Evolutionary conservation across 1,140 invertebrate genomes (phyloP), one percentile per base, ranked within the genome.

Genomic region (Marisa cornuarietis): DNA sequence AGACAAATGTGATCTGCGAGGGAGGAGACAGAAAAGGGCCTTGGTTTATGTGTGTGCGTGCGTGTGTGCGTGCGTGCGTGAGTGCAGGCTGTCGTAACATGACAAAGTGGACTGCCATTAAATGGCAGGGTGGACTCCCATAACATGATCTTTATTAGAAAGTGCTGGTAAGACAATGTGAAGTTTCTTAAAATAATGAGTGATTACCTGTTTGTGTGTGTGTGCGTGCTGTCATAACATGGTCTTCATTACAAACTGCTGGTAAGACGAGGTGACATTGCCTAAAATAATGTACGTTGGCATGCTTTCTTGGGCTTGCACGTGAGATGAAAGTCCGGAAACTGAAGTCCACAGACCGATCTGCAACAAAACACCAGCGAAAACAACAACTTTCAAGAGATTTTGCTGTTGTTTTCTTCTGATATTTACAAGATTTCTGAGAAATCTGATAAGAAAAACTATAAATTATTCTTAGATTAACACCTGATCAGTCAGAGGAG

Each of bases 201-300:
- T 69, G 22, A 49, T 71, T 26, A 20, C 20, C 69, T 49, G n/a
- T n/a, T 42, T 51, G 52, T 51, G 52, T 31, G 42, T 42, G 26
- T 31, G 42, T 71, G 69, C 31, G 14, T 62, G 20, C 14, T n/a
- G 22, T 31, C n/a, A 31, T 68, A 68, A n/a, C 22, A 68, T 24
- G 26, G 13, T 24, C 22, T n/a, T n/a, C 65, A 13, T 16, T 42
- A 63, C 26, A 65, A n/a, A 26, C 18, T 63, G 26, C 13, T 51
- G 63, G 8, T 31, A 14, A 10, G n/a, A 51, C 26, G 24, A 13
- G 49, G 63, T 77, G 13, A 77, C 52, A 51, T 77, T 77, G 24
- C 76, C 76, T 68, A 77, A 77, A 68, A 77, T 68, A 68, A 65
- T 77, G 76, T 77, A 77, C 68, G 76, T 65, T n/a, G 24, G 49